Base-by-base conservation (phyloP, 64 coral and sea anemone genomes). In the Dendrophyllia cribrosa region DNA sequence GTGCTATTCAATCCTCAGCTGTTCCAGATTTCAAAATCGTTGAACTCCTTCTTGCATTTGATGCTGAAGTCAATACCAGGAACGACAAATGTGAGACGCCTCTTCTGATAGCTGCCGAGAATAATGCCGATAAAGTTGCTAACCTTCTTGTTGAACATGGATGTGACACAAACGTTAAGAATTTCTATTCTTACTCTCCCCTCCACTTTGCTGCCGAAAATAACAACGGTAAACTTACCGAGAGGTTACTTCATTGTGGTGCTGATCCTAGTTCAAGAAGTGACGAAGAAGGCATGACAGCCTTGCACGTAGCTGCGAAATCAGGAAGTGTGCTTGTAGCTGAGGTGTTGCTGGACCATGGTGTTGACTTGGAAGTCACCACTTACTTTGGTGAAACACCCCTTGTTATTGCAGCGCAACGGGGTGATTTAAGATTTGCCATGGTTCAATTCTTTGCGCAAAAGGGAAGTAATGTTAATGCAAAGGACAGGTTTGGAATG, bases 51-150 rank as follows among this genome's bases (percentile, higher is more conserved):
- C 8, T 79, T 43, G 9, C 4, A 6, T 60, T 34, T 79, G 55
- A 53, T 59, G 77, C 77, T 6, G 55, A 59, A 59, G 23, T 79
- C 13, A 79, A 79, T 14, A 34, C 77, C 24, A 79, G 55, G 55
- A 79, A 79, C 14, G 13, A 79, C 24, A 59, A 7, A 15, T 22
- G 9, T 58, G 77, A 60, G 24, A 79, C 77, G 34, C 77, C 77
- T 60, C 24, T 79, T 79, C 77, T 25, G 5, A 15, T 59, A 14
- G 77, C 77, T 60, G 56, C 23, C 4, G 15, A 43, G 9, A 24
- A 11, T 3, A 58, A 60, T 34, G 0, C 3, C 3, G 53, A 79
- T 6, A 12, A 59, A 16, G 23, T 79, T 14, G 56, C 12, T 6
- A 43, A 21, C 4, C 77, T 79, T 34, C 56, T 61, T 58, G 3